Conservation (phyloP, 2,888 invertebrate species). For the Caenorhabditis macrosperma region DNA sequence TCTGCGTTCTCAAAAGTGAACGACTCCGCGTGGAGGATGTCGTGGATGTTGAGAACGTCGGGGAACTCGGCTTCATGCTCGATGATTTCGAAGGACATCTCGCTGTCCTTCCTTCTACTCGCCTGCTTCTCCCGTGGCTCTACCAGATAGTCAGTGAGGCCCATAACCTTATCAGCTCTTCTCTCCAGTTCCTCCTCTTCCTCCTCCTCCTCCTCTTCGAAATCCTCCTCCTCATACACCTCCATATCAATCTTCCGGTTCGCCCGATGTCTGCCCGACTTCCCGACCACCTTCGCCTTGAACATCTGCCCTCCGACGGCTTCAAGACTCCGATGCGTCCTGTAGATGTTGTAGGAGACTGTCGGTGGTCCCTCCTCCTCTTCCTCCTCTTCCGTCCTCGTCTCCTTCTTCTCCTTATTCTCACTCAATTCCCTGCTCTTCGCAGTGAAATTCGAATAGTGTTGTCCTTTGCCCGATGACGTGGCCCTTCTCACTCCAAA, state of each 20-base stretch:
- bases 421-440: slow-evolving; percentile 17
- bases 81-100: slow-evolving; percentile 15
- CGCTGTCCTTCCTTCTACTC: slow-evolving; percentile 22
- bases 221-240: slow-evolving; percentile 14
- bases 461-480: slow-evolving; percentile 36
- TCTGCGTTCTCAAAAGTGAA: too few species aligned
- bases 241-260: slow-evolving; percentile 24
- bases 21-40: too few species aligned
- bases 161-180: not conserved
- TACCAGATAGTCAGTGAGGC: slow-evolving; percentile 5
- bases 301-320: slow-evolving; percentile 31
- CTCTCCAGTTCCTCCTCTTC: not conserved
- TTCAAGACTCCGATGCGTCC: slow-evolving; percentile 13
- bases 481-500: slow-evolving; percentile 33
- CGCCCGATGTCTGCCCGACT: slow-evolving; percentile 16
- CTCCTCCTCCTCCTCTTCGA: slow-evolving; percentile 2
- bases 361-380: slow-evolving; percentile 22
- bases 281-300: slow-evolving; percentile 12
- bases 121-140: slow-evolving; percentile 5
- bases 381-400: not conserved
- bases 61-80: slow-evolving; percentile 1
- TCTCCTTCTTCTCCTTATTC: not conserved
- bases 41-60: slow-evolving; percentile 21
- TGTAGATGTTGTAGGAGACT: slow-evolving; percentile 42
- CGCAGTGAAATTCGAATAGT: slow-evolving; percentile 26